Evolutionary conservation across 2,113 vertebrate genomes (phyloP), one percentile per base, ranked within the genome.

Genomic region (Raja brachyura): DNA sequence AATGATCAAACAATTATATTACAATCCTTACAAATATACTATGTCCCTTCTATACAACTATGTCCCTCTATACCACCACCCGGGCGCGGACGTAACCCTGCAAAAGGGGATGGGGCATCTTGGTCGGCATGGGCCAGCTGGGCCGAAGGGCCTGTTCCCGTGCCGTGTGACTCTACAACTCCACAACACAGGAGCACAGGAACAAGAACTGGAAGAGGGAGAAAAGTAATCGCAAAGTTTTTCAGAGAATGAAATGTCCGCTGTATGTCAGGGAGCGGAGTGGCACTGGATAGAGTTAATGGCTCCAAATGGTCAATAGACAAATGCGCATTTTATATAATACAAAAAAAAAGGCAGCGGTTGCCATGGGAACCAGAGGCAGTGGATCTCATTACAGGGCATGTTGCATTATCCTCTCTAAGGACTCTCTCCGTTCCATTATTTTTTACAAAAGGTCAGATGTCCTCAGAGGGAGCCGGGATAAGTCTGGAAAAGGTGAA

Each of bases 391-490:
- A 97, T 97, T 97, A 97, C 97, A 96, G 96, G 96, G 96, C 96
- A 93, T 96, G 97, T 97, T 97, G 96, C 97, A 96, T 97, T 96
- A 97, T 97, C 97, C 97, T 97, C 97, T 97, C 97, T 95, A 96
- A 97, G 97, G 97, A 97, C 97, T 97, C 97, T 96, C 97, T 97
- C 96, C 96, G 97, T 97, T 97, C 97, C 97, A 97, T 97, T 97
- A 97, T 97, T 97, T 97, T 95, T 96, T 97, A 97, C 97, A 97
- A 98, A 98, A 99, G 98, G 98, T 99, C 98, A 98, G 97, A 97
- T 97, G 97, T 98, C 97, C 97, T 98, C 97, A 97, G 97, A 97
- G 97, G 98, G 95, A 97, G 96, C 97, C 95, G 96, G 97, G 97
- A 97, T 96, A 96, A 96, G 97, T 97, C 97, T 96, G 95, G 93